phyloP scores from a whole-genome alignment of 2,888 invertebrate genomes.

The Lobophora halterata region DNA sequence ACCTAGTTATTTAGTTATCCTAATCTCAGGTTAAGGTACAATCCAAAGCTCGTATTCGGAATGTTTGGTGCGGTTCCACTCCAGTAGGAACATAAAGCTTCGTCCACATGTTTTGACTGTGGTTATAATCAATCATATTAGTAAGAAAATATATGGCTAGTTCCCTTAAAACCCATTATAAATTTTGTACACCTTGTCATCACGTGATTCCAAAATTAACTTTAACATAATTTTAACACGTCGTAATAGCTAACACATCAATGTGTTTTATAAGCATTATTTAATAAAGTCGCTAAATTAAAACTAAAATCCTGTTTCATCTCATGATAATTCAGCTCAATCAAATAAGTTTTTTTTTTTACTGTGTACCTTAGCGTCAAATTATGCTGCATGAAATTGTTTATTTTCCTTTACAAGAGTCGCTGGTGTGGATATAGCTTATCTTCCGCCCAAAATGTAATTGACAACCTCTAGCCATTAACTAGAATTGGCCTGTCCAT shows the following conservation, averaged over 20 bases:
- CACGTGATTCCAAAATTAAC: no score
- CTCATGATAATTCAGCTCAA: not conserved
- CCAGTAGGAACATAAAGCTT: conserved; percentile 20
- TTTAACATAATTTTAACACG: no score
- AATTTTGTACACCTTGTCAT: no score
- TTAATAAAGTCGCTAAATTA: no score
- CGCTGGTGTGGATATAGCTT: no score
- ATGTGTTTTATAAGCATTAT: no score
- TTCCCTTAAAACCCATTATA: no score
- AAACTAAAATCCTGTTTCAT: not conserved
- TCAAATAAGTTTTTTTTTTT: not conserved
- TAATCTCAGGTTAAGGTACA: conserved; percentile 27
- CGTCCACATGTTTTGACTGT: conserved; percentile 8
- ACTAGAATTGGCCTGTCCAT: conserved; percentile 31
- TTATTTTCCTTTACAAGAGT: no score
- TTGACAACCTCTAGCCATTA: conserved; percentile 33
- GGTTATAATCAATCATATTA: no score
- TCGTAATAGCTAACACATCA: no score
- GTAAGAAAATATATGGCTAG: no score
- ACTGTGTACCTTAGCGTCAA: conserved; percentile 3
- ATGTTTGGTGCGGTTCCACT: conserved; percentile 30
- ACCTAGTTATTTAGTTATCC: conserved; percentile 17
- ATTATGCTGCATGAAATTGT: no score
- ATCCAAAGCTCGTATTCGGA: conserved; percentile 24
- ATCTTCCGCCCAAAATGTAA: conserved; percentile 28